Conservation (phyloP, 2,113 vertebrate genomes). For the Propithecus coquereli region DNA sequence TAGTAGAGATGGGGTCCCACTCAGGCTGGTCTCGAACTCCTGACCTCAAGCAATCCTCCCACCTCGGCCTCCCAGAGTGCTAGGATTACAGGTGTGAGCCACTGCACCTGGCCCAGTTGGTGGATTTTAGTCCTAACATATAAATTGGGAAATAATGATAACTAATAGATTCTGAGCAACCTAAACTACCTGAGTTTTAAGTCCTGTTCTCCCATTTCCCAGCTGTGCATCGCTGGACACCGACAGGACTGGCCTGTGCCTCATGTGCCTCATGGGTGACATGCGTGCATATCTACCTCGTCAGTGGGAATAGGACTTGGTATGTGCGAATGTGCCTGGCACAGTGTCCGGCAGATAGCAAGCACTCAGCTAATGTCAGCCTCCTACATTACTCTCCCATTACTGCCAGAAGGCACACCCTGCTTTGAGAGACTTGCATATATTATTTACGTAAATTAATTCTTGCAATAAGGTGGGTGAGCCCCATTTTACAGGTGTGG, state of each 20-base stretch:
- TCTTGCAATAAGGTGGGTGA: background rate
- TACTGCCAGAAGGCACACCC: background rate
- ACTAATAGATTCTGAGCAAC: background rate
- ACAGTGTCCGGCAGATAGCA: background rate
- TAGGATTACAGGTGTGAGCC: no score
- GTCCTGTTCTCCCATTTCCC: background rate
- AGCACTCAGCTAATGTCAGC: background rate
- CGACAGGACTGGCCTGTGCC: fast-evolving
- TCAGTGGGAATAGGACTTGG: background rate
- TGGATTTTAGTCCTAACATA: constrained; percentile 27
- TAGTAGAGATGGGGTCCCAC: no score
- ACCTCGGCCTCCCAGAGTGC: no score
- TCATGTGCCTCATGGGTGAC: background rate
- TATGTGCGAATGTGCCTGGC: background rate
- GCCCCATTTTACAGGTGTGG: background rate
- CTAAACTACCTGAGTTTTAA: background rate
- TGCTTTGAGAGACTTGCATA: background rate
- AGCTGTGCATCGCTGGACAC: background rate
- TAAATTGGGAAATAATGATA: background rate
- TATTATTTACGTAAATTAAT: background rate
- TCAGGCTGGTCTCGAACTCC: no score
- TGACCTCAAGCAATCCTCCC: no score
- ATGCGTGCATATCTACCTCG: background rate
- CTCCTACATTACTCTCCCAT: background rate
- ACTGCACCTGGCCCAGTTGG: background rate